phyloP scores from a whole-genome alignment of 2,888 invertebrate genomes.

The Meteorus colon region DNA sequence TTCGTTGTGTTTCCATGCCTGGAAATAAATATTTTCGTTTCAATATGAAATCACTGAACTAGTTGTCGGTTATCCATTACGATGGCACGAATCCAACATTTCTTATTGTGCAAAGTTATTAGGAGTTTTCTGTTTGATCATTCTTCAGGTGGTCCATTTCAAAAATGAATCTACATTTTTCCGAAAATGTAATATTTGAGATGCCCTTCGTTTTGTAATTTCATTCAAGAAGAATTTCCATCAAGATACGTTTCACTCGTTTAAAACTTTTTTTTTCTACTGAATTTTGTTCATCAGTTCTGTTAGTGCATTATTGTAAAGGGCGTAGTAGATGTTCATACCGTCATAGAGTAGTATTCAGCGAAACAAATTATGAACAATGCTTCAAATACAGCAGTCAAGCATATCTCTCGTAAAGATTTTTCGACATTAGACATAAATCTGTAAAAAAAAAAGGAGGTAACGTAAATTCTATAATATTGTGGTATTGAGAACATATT shows the following conservation, averaged over 20 bases:
- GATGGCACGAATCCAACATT: too few relatives aligned
- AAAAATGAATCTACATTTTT: too few relatives aligned
- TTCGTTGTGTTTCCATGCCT: conserved; percentile 55
- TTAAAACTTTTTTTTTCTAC: too few relatives aligned
- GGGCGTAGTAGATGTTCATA: not conserved
- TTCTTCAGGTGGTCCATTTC: not conserved
- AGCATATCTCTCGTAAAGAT: conserved; percentile 37
- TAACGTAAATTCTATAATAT: not conserved
- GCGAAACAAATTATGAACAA: conserved; percentile 31
- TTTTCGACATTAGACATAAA: conserved; percentile 36
- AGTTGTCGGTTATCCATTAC: too few relatives aligned
- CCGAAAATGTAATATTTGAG: too few relatives aligned
- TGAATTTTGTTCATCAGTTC: too few relatives aligned
- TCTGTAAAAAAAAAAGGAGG: conserved; percentile 22
- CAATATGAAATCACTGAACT: not conserved
- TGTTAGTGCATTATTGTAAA: too few relatives aligned
- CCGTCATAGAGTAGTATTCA: conserved; percentile 42
- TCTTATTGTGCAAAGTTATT: too few relatives aligned
- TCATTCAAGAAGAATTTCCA: too few relatives aligned
- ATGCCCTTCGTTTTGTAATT: too few relatives aligned
- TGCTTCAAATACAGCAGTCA: conserved; percentile 36
- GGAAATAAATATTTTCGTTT: not conserved
- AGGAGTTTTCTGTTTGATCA: not conserved
- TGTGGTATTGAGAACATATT: too few relatives aligned
- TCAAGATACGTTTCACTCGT: too few relatives aligned